These are phyloP conservation scores for Zaprionus obscuricornis DNA, from an alignment of 2,888 invertebrate species.

Conservation along the genomic window DNA sequence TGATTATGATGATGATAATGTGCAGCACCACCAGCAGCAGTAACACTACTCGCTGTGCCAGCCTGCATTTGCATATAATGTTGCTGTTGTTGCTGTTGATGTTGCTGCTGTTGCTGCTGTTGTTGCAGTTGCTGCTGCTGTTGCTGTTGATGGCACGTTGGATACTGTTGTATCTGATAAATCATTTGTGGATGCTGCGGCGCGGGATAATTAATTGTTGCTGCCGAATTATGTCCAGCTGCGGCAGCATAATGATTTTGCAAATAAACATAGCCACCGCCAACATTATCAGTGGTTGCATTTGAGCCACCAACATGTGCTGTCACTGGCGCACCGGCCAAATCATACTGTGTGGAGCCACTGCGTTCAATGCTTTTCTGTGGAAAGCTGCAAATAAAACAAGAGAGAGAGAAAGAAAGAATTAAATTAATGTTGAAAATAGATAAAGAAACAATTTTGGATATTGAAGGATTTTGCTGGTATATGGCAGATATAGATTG, in stretches of 20 bases:
- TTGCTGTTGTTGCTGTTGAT: conserved; percentile 39
- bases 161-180: conserved; percentile 79
- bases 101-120: conserved; percentile 57
- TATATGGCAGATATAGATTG: no score
- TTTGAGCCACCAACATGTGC: conserved; percentile 64
- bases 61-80: conserved; percentile 63
- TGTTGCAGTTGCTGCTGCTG: conserved; percentile 55
- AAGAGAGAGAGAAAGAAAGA: neutral
- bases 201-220: conserved; percentile 57
- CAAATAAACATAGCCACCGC: conserved; percentile 82
- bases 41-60: conserved; percentile 12
- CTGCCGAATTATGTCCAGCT: conserved; percentile 58
- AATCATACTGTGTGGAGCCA: conserved; percentile 81
- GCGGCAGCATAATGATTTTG: conserved; percentile 82
- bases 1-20: conserved; percentile 74
- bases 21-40: conserved; percentile 7
- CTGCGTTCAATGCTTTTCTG: conserved; percentile 83
- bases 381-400: conserved; percentile 80
- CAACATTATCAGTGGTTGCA: conserved; percentile 67
- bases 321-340: conserved; percentile 63
- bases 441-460: no score
- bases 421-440: no score
- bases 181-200: conserved; percentile 79
- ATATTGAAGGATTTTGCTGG: no score
- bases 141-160: conserved; percentile 82